phyloP scores from a whole-genome alignment of 92 coral and sea anemone species.

The Plumapathes pennacea region DNA sequence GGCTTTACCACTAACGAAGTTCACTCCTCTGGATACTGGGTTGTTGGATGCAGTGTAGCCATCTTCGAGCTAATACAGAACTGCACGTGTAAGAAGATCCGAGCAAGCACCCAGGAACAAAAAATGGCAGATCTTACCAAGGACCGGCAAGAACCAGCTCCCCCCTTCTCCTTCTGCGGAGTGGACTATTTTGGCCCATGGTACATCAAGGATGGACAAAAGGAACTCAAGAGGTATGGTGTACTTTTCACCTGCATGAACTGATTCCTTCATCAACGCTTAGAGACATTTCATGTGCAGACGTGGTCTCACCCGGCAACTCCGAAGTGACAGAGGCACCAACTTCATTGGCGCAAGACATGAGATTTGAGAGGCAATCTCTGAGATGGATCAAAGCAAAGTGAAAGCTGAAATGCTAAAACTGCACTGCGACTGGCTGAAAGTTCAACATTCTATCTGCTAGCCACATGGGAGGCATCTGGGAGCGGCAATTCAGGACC shows the following conservation, averaged over 20 bases:
- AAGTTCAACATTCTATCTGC: constrained; percentile 33
- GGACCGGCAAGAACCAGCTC: constrained; percentile 26
- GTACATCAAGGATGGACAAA: constrained; percentile 33
- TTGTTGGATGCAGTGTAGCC: constrained; percentile 17
- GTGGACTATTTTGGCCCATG: constrained; percentile 39
- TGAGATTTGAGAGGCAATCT: constrained; percentile 13
- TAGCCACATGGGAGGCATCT: constrained; percentile 47
- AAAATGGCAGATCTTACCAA: constrained; percentile 32
- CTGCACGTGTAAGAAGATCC: constrained; percentile 18
- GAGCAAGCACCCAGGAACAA: constrained; percentile 9
- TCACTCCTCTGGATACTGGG: constrained; percentile 32
- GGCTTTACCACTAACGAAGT: constrained; percentile 32
- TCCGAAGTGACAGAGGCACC: constrained; percentile 34
- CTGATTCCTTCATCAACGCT: constrained; percentile 34
- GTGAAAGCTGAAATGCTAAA: constrained; percentile 1
- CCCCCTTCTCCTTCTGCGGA: constrained; percentile 33
- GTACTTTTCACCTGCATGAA: constrained; percentile 27
- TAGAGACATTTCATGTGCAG: constrained; percentile 11
- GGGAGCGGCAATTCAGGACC: constrained; percentile 49
- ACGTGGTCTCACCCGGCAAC: constrained; percentile 28
- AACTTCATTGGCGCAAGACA: constrained; percentile 24
- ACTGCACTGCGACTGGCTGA: constrained; percentile 35
- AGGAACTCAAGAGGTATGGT: constrained; percentile 37
- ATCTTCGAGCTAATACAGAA: constrained; percentile 6
- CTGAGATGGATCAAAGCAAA: constrained; percentile 4